Conservation (phyloP, 2,888 invertebrate species). For the Epistrophella euchroma region DNA sequence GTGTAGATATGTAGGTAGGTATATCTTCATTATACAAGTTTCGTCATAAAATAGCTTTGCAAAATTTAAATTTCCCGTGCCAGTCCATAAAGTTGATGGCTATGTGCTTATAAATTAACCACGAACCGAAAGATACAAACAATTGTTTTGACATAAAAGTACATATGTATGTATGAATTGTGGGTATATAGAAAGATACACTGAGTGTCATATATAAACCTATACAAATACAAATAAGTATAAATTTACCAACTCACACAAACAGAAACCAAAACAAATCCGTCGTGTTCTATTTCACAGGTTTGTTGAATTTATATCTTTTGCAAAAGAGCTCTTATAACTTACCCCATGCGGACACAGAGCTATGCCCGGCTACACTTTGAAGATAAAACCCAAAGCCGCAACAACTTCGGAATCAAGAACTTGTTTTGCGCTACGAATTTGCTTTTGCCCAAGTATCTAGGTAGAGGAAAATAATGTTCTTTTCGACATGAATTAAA, state of each 20-base stretch:
- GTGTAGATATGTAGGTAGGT: not conserved
- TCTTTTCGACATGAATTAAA: conserved; percentile 55
- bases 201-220: conserved; percentile 2
- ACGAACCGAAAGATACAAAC: conserved; percentile 59
- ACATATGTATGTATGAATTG: not conserved
- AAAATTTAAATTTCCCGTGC: conserved; percentile 1
- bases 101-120: conserved; percentile 71
- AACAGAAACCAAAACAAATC: not conserved
- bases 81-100: conserved; percentile 1
- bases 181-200: not conserved
- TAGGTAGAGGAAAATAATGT: conserved; percentile 20
- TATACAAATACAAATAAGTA: not conserved
- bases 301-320: conserved; percentile 70
- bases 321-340: conserved; percentile 68
- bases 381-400: conserved; percentile 41
- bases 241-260: conserved; percentile 8
- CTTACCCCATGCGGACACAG: conserved; percentile 69
- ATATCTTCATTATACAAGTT: not conserved
- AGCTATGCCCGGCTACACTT: conserved; percentile 58
- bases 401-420: conserved; percentile 18
- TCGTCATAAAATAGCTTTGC: conserved; percentile 16
- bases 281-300: conserved; percentile 34
- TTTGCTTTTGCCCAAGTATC: not conserved
- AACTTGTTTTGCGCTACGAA: conserved; percentile 53
- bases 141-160: conserved; percentile 55